Evolutionary conservation across 1,140 invertebrate genomes (phyloP), one percentile per base, ranked within the genome.

Genomic region (Drosophila kohkoa): DNA sequence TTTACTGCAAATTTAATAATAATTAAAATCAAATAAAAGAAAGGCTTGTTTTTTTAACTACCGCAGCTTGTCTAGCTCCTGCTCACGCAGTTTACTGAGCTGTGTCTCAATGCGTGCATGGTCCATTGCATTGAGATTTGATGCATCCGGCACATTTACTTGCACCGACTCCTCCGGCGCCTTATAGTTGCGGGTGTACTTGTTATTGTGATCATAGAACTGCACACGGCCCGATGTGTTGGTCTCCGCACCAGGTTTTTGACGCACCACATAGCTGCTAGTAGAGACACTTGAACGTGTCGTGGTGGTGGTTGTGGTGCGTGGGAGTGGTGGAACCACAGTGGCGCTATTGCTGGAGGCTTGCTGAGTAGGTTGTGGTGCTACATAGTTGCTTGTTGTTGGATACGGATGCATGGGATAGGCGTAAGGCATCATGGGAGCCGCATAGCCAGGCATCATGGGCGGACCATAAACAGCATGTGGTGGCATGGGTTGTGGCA

Each of bases 161-260:
- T 81, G 80, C 32, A 91, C 89, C 0, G 73, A 38, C n/a, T 75
- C 11, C 1, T 43, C 25, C 4, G 90, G 55, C 1, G 81, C 80
- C 4, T 78, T 65, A 38, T 92, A 91, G 0, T 83, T 75, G 1
- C 77, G 67, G 10, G 60, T 48, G 58, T 88, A 90, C 45, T 90
- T 92, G 54, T 91, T 92, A 16, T 91, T 81, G 25, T 92, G 91
- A 67, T 92, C 91, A 49, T 85, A 92, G 48, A 85, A 92, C 43
- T 92, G 80, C n/a, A 92, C 83, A 8, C 54, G 77, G 3, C 51
- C 64, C 2, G 58, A 15, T 1, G 55, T 25, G 15, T 64, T 5
- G 20, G 45, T 49, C 8, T 57, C 45, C 6, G n/a, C 28, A 30
- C 46, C n/a, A 30, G 51, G 32, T 46, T n/a, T 54, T 28, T 71